Percentiles rank a stretch among this genome's conserved stretches.
phyloP scores from a whole-genome alignment of 2,113 vertebrate species.

The Menura novaehollandiae region DNA sequence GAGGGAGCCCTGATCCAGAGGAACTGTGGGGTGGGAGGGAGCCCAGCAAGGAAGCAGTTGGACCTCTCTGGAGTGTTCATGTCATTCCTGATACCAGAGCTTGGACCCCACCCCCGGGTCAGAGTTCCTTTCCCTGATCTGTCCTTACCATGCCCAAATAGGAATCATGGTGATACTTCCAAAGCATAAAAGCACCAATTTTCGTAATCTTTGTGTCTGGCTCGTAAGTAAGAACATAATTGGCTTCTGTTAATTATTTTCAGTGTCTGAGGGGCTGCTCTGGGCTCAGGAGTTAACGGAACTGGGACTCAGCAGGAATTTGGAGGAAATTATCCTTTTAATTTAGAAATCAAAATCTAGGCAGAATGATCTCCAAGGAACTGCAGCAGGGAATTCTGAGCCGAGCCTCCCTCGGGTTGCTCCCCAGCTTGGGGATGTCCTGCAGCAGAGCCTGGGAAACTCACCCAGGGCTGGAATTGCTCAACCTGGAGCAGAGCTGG shows the following conservation, averaged over 20 bases:
- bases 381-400: not conserved
- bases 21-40: not conserved
- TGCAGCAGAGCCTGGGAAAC: not conserved
- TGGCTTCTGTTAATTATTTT: too few species aligned
- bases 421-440: not conserved
- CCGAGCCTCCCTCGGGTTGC: not conserved
- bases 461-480: not conserved
- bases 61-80: too few species aligned
- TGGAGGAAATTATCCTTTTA: not conserved
- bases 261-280: too few species aligned
- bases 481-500: not conserved
- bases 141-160: too few species aligned
- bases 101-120: too few species aligned
- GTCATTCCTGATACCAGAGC: too few species aligned
- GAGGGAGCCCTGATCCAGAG: not conserved
- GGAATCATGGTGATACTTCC: too few species aligned
- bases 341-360: fast-evolving
- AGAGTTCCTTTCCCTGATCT: too few species aligned
- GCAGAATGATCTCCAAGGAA: not conserved
- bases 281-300: not conserved
- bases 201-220: too few species aligned
- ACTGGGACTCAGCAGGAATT: not conserved
- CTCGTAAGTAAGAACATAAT: too few species aligned
- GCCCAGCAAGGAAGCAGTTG: too few species aligned
- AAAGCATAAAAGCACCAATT: too few species aligned